A percentile compares a stretch with the other conserved stretches of the same genome.
Conservation (phyloP, 2,797 vertebrate genomes). For the Tachyglossus aculeatus region DNA sequence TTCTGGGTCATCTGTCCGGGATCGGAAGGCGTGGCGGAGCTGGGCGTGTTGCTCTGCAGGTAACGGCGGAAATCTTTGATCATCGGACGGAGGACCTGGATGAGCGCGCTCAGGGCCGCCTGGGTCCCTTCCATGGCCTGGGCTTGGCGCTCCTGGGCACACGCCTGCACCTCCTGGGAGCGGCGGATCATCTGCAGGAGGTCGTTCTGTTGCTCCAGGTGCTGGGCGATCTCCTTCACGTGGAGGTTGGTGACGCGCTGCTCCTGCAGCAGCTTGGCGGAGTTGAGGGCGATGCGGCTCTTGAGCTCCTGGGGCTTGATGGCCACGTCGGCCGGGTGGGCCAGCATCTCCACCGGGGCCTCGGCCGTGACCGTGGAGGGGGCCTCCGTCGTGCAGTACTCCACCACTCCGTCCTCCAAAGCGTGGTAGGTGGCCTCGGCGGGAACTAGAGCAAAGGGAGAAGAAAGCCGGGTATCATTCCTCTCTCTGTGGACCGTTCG, state of each 20-base stretch:
- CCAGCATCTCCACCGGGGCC: constrained; percentile 86
- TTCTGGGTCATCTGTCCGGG: constrained; percentile 66
- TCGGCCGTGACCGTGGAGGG: constrained; percentile 77
- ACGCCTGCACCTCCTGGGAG: constrained; percentile 93
- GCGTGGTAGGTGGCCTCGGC: constrained; percentile 90
- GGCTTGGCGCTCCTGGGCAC: constrained; percentile 93
- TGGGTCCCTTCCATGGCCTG: constrained; percentile 95
- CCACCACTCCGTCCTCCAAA: constrained; percentile 92
- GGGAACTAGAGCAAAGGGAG: constrained; percentile 63
- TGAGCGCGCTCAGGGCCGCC: constrained; percentile 89
- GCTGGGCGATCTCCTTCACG: constrained; percentile 93
- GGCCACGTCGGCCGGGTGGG: constrained; percentile 78
- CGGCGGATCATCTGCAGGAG: constrained; percentile 93
- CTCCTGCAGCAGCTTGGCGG: constrained; percentile 93
- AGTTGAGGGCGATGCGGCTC: constrained; percentile 95
- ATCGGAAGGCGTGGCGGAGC: constrained; percentile 43
- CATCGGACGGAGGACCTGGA: constrained; percentile 92
- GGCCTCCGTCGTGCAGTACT: constrained; percentile 91
- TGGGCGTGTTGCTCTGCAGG: constrained; percentile 82
- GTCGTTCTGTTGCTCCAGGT: constrained; percentile 95
- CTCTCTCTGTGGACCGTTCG: too few species aligned
- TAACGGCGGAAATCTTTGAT: constrained; percentile 94
- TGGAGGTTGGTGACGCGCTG: constrained; percentile 95
- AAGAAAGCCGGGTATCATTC: constrained; percentile 33
- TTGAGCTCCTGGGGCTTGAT: constrained; percentile 94